Percentiles rank a stretch among this genome's conserved stretches.
These are phyloP conservation scores for Drosophila buzzatii DNA, from an alignment of 2,888 invertebrate species.

Conservation along the genomic window DNA sequence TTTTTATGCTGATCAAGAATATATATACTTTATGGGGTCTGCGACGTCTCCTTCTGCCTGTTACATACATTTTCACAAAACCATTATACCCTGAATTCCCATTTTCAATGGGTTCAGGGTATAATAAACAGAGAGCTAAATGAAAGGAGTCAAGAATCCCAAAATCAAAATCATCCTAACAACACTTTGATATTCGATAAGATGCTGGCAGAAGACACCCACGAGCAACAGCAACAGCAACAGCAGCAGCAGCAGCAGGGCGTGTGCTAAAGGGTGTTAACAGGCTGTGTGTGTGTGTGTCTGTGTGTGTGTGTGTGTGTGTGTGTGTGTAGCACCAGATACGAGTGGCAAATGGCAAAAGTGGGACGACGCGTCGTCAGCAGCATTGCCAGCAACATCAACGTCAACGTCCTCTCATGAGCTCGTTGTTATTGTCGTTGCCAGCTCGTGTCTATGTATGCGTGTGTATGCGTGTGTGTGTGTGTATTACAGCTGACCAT, in stretches of 20 bases:
- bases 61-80: too few species aligned
- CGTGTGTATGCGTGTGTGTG: slow-evolving; percentile 22
- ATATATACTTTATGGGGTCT: too few species aligned
- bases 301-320: neutral
- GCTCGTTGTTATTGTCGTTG: slow-evolving; percentile 19
- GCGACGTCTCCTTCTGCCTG: too few species aligned
- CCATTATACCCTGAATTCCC: too few species aligned
- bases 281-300: neutral
- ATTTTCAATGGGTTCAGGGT: too few species aligned
- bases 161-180: slow-evolving; percentile 61
- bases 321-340: neutral
- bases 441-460: slow-evolving; percentile 10
- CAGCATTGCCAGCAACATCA: slow-evolving; percentile 12
- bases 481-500: slow-evolving; percentile 37
- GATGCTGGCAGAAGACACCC: slow-evolving; percentile 33
- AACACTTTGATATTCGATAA: slow-evolving; percentile 78
- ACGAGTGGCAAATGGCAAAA: slow-evolving; percentile 20
- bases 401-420: slow-evolving; percentile 47
- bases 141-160: slow-evolving; percentile 35
- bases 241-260: neutral
- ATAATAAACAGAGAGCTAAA: slow-evolving; percentile 21
- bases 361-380: slow-evolving; percentile 42
- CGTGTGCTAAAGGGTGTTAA: neutral
- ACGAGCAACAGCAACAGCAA: neutral
- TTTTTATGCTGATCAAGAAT: too few species aligned